Conservation (phyloP, 1,140 invertebrate species). For the Diabrotica undecimpunctata region DNA sequence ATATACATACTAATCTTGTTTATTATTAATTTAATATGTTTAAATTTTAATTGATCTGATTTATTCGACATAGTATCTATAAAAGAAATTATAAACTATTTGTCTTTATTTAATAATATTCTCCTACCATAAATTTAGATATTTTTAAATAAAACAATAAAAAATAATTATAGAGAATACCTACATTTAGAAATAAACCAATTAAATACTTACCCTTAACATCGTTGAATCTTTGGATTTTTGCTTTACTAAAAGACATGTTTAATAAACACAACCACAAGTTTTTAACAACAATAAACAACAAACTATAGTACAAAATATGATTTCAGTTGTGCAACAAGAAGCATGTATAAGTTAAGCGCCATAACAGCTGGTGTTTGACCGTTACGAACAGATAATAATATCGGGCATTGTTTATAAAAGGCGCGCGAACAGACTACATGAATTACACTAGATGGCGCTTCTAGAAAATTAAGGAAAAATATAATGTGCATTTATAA, state of each 20-base stretch:
- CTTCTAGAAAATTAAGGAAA: background rate
- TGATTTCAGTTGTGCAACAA: background rate
- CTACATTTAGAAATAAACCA: constrained; percentile 8
- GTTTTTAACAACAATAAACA: constrained; percentile 5
- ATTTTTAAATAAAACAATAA: background rate
- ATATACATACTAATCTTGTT: too few relatives aligned
- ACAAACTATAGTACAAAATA: background rate
- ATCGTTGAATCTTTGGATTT: constrained; percentile 45
- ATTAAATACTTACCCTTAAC: constrained; percentile 37
- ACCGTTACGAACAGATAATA: background rate
- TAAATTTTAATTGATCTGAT: background rate
- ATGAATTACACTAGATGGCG: background rate
- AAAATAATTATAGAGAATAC: background rate
- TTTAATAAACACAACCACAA: constrained; percentile 1
- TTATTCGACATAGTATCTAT: background rate
- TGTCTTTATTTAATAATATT: background rate
- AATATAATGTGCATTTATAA: background rate
- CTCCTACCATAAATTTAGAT: background rate
- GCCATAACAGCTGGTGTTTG: background rate
- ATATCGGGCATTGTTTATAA: background rate
- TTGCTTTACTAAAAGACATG: constrained; percentile 44
- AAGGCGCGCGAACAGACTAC: background rate
- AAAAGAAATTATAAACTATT: background rate
- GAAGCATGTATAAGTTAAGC: background rate
- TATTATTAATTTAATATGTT: constrained; percentile 6